Evolutionary conservation across 2,797 vertebrate genomes (phyloP).

Genomic region (Myioborus miniatus): DNA sequence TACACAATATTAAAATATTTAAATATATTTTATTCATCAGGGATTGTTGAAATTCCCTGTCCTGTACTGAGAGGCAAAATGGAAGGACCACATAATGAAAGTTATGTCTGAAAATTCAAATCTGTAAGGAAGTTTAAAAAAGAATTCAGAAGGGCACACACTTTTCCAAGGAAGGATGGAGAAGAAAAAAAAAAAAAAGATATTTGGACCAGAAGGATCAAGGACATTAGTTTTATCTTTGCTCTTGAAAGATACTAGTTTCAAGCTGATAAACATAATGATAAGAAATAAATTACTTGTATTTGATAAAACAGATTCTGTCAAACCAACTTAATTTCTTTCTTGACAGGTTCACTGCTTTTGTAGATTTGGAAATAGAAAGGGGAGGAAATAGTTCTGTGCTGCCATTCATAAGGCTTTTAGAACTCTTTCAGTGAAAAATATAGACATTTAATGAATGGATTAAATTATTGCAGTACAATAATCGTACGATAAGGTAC

Average conservation of each 20-base stretch:
- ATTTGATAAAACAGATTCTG: not conserved
- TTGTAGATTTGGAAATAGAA: not conserved
- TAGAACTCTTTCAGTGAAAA: not conserved
- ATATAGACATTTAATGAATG: not conserved
- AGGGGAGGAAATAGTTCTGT: not conserved
- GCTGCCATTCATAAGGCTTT: not conserved
- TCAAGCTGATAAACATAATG: not conserved
- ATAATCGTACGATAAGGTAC: not conserved
- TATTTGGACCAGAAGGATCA: not conserved
- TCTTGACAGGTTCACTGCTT: not conserved
- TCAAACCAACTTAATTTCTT: not conserved
- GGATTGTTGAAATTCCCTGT: not conserved
- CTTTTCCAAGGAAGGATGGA: not conserved
- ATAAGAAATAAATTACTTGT: not conserved
- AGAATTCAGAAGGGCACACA: not conserved
- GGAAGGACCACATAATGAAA: not conserved
- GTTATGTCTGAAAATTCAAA: not conserved
- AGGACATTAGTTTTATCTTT: not conserved
- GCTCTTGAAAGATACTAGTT: not conserved
- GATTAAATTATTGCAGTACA: not conserved
- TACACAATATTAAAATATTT: not conserved
- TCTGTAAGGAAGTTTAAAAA: not conserved
- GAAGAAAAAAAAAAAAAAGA: rapidly evolving
- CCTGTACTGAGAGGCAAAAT: not conserved
- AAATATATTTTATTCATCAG: not conserved